These are phyloP conservation scores for Andrena dorsata DNA, from an alignment of 2,888 invertebrate genomes.

Conservation along the genomic window DNA sequence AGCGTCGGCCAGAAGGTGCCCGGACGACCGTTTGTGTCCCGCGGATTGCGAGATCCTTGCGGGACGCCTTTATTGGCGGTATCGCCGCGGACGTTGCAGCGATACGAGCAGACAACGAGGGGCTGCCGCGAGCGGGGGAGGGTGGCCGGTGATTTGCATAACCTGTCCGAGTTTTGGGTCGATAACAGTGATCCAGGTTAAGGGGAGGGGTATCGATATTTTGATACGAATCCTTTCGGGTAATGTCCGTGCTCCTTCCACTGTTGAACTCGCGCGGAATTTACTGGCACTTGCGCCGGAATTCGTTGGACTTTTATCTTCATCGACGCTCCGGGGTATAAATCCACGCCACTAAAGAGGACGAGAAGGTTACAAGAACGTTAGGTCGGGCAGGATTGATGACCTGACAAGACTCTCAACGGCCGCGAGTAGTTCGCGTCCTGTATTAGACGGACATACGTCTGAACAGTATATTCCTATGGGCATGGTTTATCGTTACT, in stretches of 20 bases:
- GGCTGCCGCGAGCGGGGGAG: slow-evolving; percentile 6
- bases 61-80: slow-evolving; percentile 30
- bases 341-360: too few relatives aligned
- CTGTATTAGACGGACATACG: too few relatives aligned
- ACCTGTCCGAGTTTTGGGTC: slow-evolving; percentile 23
- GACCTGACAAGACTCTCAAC: too few relatives aligned
- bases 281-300: slow-evolving; percentile 2
- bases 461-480: too few relatives aligned
- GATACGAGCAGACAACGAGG: slow-evolving; percentile 22
- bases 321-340: too few relatives aligned
- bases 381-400: too few relatives aligned
- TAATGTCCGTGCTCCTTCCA: slow-evolving; percentile 35
- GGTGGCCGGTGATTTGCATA: slow-evolving; percentile 39
- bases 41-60: slow-evolving; percentile 37
- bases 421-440: too few relatives aligned
- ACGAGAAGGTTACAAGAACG: too few relatives aligned
- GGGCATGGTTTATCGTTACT: not conserved
- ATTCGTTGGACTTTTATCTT: not conserved
- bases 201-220: slow-evolving; percentile 29
- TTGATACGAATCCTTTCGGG: slow-evolving; percentile 21
- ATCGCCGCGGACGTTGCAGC: slow-evolving; percentile 9
- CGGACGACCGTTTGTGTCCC: slow-evolving; percentile 9
- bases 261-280: slow-evolving; percentile 37
- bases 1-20: slow-evolving; percentile 14
- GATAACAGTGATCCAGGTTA: slow-evolving; percentile 28